Evolutionary conservation across 2,888 invertebrate species (phyloP).

Genomic region (Stenodema calcarata): DNA sequence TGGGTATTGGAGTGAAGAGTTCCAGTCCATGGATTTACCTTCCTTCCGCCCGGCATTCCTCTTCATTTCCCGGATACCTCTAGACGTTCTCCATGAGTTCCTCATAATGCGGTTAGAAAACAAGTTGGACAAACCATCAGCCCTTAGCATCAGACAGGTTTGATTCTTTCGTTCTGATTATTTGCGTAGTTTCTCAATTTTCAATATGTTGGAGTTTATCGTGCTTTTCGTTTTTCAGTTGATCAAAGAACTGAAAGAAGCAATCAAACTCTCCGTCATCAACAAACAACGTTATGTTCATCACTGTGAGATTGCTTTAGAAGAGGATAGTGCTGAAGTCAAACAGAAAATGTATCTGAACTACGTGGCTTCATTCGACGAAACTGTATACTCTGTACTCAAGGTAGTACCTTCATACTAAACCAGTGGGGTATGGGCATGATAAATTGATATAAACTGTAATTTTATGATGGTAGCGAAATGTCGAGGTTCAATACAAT

Average conservation of each 20-base stretch:
- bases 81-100: constrained; percentile 94
- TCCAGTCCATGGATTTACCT: constrained; percentile 78
- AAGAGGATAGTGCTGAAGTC: constrained; percentile 63
- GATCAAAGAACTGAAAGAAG: constrained; percentile 89
- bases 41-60: constrained; percentile 84
- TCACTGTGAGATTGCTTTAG: constrained; percentile 69
- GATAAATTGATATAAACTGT: too few species aligned
- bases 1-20: constrained; percentile 80
- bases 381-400: constrained; percentile 76
- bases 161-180: background rate
- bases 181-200: too few species aligned
- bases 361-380: constrained; percentile 76
- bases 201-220: too few species aligned
- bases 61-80: constrained; percentile 81
- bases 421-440: background rate
- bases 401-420: constrained; percentile 64
- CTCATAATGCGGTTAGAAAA: constrained; percentile 83
- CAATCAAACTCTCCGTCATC: constrained; percentile 80
- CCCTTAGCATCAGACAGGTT: constrained; percentile 83
- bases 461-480: too few species aligned
- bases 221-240: constrained; percentile 64
- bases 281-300: constrained; percentile 79
- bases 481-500: too few species aligned
- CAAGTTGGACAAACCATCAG: constrained; percentile 81
- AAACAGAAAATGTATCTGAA: constrained; percentile 64